These are phyloP conservation scores for Brienomyrus longianalis DNA, from an alignment of 2,113 vertebrate species.

Conservation along the genomic window DNA sequence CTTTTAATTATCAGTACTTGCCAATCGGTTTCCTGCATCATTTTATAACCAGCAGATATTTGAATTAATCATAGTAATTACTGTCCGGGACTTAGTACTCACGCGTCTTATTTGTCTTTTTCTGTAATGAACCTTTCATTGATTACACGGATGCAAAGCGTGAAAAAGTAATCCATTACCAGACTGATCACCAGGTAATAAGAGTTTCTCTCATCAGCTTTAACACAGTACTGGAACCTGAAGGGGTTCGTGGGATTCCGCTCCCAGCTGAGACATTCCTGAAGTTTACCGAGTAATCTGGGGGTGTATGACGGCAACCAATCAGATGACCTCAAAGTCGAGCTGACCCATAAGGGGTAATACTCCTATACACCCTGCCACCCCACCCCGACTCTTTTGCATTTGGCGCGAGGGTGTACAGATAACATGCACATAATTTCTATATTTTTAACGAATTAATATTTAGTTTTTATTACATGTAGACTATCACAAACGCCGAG, in stretches of 20 bases:
- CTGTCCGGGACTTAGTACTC: background rate
- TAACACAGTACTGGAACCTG: background rate
- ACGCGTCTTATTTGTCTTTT: background rate
- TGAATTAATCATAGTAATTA: background rate
- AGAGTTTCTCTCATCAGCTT: background rate
- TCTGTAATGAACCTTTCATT: conserved; percentile 2
- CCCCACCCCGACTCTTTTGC: background rate
- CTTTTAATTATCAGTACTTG: background rate
- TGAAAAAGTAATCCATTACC: background rate
- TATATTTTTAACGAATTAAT: background rate
- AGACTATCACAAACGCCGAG: background rate
- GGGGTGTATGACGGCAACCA: conserved; percentile 23
- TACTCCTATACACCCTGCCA: background rate
- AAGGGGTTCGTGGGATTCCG: background rate
- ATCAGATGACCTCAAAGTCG: conserved; percentile 32
- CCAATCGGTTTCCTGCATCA: background rate
- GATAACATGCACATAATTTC: background rate
- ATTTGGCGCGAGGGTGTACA: background rate
- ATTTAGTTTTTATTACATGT: background rate
- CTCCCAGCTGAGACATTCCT: conserved; percentile 21
- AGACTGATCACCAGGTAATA: background rate
- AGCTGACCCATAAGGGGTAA: conserved; percentile 31
- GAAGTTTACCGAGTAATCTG: conserved; percentile 11
- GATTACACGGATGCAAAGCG: conserved; percentile 8
- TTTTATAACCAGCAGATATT: background rate